Evolutionary conservation across 2,888 invertebrate genomes (phyloP).

Genomic region (Zaprionus obscuricornis): DNA sequence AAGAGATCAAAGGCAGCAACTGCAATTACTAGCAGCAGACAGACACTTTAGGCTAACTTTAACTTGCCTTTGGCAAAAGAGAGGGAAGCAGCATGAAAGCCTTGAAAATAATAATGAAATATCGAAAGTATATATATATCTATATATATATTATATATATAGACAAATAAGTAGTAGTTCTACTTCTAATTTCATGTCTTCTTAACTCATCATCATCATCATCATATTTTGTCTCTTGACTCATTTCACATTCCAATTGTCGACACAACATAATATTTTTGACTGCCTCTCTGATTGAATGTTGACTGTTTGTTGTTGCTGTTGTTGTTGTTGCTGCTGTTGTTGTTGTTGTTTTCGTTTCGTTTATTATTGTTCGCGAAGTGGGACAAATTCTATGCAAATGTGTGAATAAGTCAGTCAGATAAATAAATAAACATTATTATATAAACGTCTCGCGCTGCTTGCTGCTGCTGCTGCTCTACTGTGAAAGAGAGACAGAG

Average conservation of each 20-base stretch:
- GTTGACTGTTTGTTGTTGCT: slow-evolving; percentile 52
- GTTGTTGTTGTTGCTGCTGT: slow-evolving; percentile 21
- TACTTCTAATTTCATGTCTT: too few relatives aligned
- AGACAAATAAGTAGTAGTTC: too few relatives aligned
- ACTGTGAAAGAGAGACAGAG: slow-evolving; percentile 33
- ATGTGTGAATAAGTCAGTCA: slow-evolving; percentile 52
- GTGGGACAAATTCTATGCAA: slow-evolving; percentile 77
- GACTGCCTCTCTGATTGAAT: slow-evolving; percentile 34
- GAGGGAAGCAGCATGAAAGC: slow-evolving; percentile 40
- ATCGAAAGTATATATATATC: slow-evolving; percentile 28
- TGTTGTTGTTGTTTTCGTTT: slow-evolving; percentile 23
- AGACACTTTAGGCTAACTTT: slow-evolving; percentile 43
- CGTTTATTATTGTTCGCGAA: slow-evolving; percentile 46
- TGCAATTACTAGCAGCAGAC: slow-evolving; percentile 29
- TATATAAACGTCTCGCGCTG: slow-evolving; percentile 64
- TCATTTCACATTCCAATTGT: slow-evolving; percentile 67
- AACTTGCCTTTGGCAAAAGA: not conserved
- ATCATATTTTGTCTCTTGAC: too few relatives aligned
- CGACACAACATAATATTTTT: slow-evolving; percentile 23
- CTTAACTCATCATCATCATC: too few relatives aligned
- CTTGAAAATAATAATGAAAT: slow-evolving; percentile 34
- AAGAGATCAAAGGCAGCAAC: slow-evolving; percentile 36
- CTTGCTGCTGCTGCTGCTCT: slow-evolving; percentile 18
- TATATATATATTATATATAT: too few relatives aligned
- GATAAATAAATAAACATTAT: slow-evolving; percentile 74